Conservation (phyloP, 2,888 invertebrate genomes). For the Tetanocera ferruginea region DNA sequence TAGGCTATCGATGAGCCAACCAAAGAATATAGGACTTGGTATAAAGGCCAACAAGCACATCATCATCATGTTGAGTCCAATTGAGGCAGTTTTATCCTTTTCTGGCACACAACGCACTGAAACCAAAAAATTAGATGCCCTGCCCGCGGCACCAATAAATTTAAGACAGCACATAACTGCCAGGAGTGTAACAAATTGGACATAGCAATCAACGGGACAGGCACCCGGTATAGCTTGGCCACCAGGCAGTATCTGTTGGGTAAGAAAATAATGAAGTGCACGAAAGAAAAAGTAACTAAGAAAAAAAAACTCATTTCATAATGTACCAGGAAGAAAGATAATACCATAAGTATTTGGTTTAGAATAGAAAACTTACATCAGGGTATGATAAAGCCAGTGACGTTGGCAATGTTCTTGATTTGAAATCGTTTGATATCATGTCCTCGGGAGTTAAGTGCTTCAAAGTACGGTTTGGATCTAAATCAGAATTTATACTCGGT, state of each 20-base stretch:
- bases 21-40: conserved; percentile 83
- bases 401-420: conserved; percentile 8
- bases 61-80: conserved; percentile 79
- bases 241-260: conserved; percentile 50
- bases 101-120: conserved; percentile 78
- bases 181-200: conserved; percentile 73
- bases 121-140: conserved; percentile 76
- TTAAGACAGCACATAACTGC: conserved; percentile 74
- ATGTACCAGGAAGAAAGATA: not conserved
- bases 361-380: conserved; percentile 48
- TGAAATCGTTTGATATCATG: conserved; percentile 32
- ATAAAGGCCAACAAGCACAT: conserved; percentile 81
- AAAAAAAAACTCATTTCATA: too few species aligned
- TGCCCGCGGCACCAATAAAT: conserved; percentile 74
- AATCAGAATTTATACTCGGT: conserved; percentile 48
- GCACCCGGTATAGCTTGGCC: conserved; percentile 72
- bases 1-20: conserved; percentile 75
- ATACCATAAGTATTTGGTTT: not conserved
- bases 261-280: not conserved
- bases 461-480: conserved; percentile 51
- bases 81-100: conserved; percentile 80
- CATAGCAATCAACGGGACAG: conserved; percentile 74
- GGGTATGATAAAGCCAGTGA: conserved; percentile 36
- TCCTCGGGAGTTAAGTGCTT: conserved; percentile 57
- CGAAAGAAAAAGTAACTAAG: too few species aligned